phyloP scores from a whole-genome alignment of 2,888 invertebrate species.

The Cecidostiba fungosa region DNA sequence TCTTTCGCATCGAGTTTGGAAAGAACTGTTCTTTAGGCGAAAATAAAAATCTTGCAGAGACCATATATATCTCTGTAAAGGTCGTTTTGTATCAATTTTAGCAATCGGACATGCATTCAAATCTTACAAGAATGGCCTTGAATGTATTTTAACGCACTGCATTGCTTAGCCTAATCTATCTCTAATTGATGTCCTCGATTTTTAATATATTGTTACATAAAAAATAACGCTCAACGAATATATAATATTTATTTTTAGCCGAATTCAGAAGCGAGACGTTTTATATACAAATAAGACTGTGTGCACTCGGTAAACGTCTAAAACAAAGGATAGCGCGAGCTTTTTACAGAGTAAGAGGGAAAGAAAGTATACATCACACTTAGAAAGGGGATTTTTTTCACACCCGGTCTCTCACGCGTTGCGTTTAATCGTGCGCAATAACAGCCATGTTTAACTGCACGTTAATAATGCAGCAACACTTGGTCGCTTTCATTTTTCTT shows the following conservation, averaged over 20 bases:
- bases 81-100: neutral
- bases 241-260: neutral
- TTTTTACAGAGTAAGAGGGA: neutral
- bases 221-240: too few species aligned
- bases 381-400: neutral
- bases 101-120: neutral
- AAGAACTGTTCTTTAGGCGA: constrained; percentile 26
- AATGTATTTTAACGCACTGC: too few species aligned
- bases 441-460: neutral
- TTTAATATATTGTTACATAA: too few species aligned
- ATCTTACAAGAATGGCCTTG: too few species aligned
- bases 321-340: neutral
- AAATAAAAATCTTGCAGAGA: neutral
- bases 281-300: neutral
- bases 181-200: too few species aligned
- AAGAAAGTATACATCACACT: neutral
- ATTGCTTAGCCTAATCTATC: too few species aligned
- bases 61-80: too few species aligned
- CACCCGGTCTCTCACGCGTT: neutral
- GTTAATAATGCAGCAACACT: constrained; percentile 32
- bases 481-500: neutral
- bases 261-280: neutral
- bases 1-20: constrained; percentile 7
- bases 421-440: neutral
- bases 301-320: neutral